Conservation (phyloP, 1,140 invertebrate genomes). For the Phthorimaea operculella region DNA sequence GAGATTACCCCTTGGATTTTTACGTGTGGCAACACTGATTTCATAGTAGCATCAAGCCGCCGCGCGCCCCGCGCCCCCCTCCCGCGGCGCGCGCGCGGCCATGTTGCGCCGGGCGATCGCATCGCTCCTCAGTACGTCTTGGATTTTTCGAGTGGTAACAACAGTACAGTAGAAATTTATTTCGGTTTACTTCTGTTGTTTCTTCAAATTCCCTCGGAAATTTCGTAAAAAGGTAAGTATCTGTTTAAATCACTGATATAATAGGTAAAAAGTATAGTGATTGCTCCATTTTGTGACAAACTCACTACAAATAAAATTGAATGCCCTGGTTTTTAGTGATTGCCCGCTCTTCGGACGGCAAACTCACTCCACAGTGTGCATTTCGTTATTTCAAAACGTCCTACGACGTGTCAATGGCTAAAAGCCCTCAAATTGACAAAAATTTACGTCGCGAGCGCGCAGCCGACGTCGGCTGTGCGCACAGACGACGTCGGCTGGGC, state of each 20-base stretch:
- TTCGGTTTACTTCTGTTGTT: background rate
- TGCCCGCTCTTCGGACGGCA: conserved; percentile 5
- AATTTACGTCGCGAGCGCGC: background rate
- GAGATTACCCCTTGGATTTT: conserved; percentile 1
- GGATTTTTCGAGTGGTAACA: background rate
- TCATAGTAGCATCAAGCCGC: background rate
- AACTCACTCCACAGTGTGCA: background rate
- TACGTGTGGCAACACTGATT: background rate
- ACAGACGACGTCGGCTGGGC: background rate
- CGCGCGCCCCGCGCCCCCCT: background rate
- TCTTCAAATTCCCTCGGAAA: no score
- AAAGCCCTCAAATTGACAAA: background rate
- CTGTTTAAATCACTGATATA: background rate
- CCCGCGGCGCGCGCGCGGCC: background rate
- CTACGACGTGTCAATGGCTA: background rate
- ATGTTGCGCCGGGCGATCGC: background rate
- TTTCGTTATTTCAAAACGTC: background rate
- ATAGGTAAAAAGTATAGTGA: background rate
- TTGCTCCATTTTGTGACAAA: background rate
- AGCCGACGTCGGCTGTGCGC: background rate
- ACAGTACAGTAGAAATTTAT: background rate
- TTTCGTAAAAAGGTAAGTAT: background rate
- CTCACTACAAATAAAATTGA: background rate
- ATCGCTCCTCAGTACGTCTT: conserved; percentile 2
- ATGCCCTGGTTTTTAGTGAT: background rate